These are phyloP conservation scores for Phodopus roborovskii DNA, from an alignment of 2,113 vertebrate species.

Conservation along the genomic window DNA sequence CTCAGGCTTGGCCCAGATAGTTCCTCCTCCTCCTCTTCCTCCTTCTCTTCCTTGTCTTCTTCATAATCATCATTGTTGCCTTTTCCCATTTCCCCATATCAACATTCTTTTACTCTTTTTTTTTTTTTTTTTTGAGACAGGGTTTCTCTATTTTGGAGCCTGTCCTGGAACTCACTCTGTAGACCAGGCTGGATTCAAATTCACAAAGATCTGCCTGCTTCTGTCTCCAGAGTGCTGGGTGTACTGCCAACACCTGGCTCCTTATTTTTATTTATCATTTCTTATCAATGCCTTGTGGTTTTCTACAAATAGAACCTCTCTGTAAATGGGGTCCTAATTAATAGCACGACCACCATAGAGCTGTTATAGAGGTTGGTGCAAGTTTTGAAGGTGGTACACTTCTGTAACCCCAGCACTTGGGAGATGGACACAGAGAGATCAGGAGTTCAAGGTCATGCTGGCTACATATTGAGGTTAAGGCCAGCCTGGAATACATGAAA, in stretches of 20 bases:
- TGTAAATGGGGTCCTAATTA: background rate
- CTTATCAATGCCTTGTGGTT: background rate
- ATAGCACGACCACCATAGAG: background rate
- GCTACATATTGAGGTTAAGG: background rate
- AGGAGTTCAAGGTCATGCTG: background rate
- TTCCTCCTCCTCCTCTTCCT: background rate
- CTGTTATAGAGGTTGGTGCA: background rate
- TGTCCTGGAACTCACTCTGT: no score
- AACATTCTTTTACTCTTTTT: background rate
- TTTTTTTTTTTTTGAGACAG: background rate
- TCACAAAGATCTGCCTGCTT: no score
- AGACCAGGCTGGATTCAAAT: no score
- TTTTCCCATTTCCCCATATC: background rate
- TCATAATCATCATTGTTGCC: background rate
- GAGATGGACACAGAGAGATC: background rate
- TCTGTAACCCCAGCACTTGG: background rate
- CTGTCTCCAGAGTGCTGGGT: no score
- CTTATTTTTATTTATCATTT: conserved; percentile 43
- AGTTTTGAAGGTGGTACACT: background rate
- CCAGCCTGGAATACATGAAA: background rate
- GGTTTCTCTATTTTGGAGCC: no score
- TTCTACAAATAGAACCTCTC: background rate
- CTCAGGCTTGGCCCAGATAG: background rate
- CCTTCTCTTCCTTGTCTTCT: no score
- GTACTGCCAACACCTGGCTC: no score